Conservation (phyloP, 2,888 invertebrate genomes). For the Mythimna albipuncta region DNA sequence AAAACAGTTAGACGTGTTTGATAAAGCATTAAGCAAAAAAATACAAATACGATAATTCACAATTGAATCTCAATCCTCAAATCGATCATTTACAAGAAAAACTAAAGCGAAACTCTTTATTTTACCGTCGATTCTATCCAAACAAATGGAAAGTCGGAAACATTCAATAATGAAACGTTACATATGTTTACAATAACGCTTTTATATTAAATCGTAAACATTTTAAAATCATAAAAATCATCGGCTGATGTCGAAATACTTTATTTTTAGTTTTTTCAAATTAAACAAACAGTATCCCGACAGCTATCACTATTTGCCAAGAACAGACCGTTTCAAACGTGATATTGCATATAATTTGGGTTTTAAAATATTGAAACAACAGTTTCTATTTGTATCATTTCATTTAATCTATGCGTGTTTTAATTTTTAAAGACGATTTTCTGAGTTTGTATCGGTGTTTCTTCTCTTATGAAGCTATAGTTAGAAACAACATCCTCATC, state of each 20-base stretch:
- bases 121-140: slow-evolving; percentile 16
- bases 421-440: neutral
- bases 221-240: slow-evolving; percentile 29
- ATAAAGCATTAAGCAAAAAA: neutral
- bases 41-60: neutral
- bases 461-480: no score
- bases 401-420: neutral
- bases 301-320: slow-evolving; percentile 24
- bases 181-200: slow-evolving; percentile 35
- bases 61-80: slow-evolving; percentile 22
- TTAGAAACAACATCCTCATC: no score
- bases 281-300: slow-evolving; percentile 42
- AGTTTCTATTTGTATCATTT: neutral
- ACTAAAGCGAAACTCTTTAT: slow-evolving; percentile 27
- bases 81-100: slow-evolving; percentile 23
- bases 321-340: slow-evolving; percentile 16
- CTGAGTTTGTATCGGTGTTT: no score
- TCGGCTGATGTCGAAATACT: slow-evolving; percentile 21
- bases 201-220: slow-evolving; percentile 46
- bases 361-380: slow-evolving; percentile 7
- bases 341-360: slow-evolving; percentile 13
- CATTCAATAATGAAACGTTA: slow-evolving; percentile 29
- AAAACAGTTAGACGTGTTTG: neutral
- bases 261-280: slow-evolving; percentile 48
- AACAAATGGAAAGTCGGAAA: slow-evolving; percentile 44